Percentiles rank a stretch among this genome's conserved stretches.
These are phyloP conservation scores for Anoplius nigerrimus DNA, from an alignment of 2,888 invertebrate genomes.

Conservation along the genomic window DNA sequence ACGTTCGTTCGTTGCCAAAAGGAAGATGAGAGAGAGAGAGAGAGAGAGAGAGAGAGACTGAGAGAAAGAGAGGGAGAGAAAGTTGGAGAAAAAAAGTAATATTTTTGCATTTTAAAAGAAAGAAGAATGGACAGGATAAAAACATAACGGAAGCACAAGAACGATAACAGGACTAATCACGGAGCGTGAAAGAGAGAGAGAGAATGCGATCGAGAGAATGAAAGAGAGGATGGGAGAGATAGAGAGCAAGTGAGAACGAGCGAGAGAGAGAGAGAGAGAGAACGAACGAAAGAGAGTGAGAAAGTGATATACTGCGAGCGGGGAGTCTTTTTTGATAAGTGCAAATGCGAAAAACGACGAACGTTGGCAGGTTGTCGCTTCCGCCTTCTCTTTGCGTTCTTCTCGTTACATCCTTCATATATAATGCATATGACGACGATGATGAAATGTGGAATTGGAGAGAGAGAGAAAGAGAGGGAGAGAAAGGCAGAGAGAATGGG, in stretches of 20 bases:
- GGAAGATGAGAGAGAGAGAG: conserved; percentile 37
- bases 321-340: conserved; percentile 16
- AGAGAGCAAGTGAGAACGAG: conserved; percentile 18
- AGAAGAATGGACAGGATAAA: neutral
- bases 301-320: conserved; percentile 22
- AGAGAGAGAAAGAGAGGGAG: conserved; percentile 11
- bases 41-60: conserved; percentile 19
- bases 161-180: neutral
- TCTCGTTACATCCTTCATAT: conserved; percentile 55
- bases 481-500: conserved; percentile 6
- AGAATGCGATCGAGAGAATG: conserved; percentile 21
- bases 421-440: conserved; percentile 15
- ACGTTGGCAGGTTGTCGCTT: conserved; percentile 64
- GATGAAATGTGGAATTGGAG: conserved; percentile 21
- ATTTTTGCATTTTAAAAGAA: neutral
- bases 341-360: conserved; percentile 39
- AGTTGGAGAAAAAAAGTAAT: conserved; percentile 16
- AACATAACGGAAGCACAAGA: neutral
- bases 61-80: conserved; percentile 20
- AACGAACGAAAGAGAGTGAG: conserved; percentile 20
- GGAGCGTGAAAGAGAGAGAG: no score
- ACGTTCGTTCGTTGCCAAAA: conserved; percentile 58
- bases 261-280: conserved; percentile 23
- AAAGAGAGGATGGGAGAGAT: conserved; percentile 15
- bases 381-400: conserved; percentile 67